Percentiles rank a stretch among this genome's conserved stretches.
phyloP scores from a whole-genome alignment of 2,888 invertebrate species.

The Diarsia dahlii region DNA sequence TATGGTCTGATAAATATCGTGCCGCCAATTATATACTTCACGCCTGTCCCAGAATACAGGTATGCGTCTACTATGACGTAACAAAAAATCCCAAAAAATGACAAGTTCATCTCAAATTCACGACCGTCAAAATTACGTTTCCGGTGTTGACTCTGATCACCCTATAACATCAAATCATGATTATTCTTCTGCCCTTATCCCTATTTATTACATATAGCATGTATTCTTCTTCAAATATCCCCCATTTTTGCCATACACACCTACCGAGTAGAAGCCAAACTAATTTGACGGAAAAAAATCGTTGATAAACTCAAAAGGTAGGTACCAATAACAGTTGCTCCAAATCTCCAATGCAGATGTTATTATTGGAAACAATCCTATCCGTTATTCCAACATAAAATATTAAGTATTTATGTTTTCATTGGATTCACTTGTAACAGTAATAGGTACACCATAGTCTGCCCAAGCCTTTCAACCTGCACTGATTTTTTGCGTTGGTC shows the following conservation, averaged over 20 bases:
- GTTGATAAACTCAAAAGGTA: conserved; percentile 16
- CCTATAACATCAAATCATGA: not conserved
- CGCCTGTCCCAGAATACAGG: conserved; percentile 46
- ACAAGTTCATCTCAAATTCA: not conserved
- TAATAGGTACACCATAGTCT: conserved; percentile 22
- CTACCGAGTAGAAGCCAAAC: not conserved
- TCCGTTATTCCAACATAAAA: not conserved
- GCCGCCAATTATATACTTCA: conserved; percentile 44
- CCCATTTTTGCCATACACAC: no score
- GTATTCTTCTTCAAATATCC: no score
- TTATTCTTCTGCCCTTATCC: no score
- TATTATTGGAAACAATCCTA: not conserved
- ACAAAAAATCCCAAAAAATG: not conserved
- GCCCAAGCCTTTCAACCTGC: conserved; percentile 37
- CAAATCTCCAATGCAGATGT: not conserved
- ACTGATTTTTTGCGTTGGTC: conserved; percentile 45
- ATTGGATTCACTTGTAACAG: not conserved
- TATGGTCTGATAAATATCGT: conserved; percentile 63
- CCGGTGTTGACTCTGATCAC: not conserved
- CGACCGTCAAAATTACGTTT: not conserved
- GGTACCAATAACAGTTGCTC: conserved; percentile 7
- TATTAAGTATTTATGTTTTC: not conserved
- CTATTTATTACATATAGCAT: no score
- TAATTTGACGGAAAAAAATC: not conserved
- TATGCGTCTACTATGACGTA: conserved; percentile 34